Percentiles rank a stretch among this genome's conserved stretches.
phyloP scores from a whole-genome alignment of 2,113 vertebrate genomes.

The Hemiscyllium ocellatum region DNA sequence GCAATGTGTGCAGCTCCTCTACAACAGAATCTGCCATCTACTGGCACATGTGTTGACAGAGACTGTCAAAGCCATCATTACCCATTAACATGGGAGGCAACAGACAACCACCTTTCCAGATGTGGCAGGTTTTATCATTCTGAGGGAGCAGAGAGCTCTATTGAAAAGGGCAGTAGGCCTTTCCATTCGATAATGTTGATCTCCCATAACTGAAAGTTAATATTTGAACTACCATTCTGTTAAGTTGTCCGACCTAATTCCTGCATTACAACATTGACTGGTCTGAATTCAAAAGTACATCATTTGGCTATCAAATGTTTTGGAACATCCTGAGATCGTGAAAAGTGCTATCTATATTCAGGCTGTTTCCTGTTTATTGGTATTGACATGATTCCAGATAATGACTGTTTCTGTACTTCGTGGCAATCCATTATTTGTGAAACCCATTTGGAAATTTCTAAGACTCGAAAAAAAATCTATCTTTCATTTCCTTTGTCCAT shows the following conservation, averaged over 20 bases:
- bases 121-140: neutral
- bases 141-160: neutral
- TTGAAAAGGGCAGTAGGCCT: neutral
- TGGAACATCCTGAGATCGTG: too few relatives aligned
- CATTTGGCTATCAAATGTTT: neutral
- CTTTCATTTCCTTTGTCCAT: neutral
- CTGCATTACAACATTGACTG: neutral
- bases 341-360: neutral
- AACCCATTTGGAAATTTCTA: neutral
- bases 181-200: neutral
- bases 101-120: neutral
- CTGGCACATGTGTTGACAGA: neutral
- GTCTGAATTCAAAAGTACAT: neutral
- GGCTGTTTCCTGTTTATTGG: neutral
- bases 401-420: neutral
- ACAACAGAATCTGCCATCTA: neutral
- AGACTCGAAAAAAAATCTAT: neutral
- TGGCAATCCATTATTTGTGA: neutral
- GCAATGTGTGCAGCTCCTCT: neutral
- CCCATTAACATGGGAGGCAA: neutral
- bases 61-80: neutral
- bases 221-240: neutral
- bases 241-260: neutral
- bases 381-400: neutral
- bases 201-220: neutral